Evolutionary conservation across 2,888 invertebrate genomes (phyloP), one percentile per base, ranked within the genome.

Genomic region (Chromoteleia sp.): DNA sequence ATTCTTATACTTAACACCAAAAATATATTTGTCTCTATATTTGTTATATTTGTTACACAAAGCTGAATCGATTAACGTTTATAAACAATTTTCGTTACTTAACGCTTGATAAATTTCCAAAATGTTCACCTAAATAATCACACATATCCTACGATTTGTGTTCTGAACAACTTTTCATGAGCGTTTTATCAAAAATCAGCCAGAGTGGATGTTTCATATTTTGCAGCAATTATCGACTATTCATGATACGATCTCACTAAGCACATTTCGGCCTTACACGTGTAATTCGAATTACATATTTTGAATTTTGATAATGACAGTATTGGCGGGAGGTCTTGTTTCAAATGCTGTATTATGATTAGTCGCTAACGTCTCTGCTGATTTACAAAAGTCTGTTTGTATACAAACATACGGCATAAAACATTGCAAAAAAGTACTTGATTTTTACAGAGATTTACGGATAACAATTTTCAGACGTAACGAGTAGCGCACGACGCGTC

Each of bases 331-430:
- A 43, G 12, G 15, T 17, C 15, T 43, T 15, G 15, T 48, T 48
- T 8, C 0, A n/a, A 15, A n/a, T 14, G 19, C 17, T 17, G 14
- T 12, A 59, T 59, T 25, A 4, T 59, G 58, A 65, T 39, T 33
- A 52, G 25, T 25, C 65, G 52, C 33, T 65, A 65, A 65, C 17
- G 21, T 25, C 19, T 52, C 15, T 33, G n/a, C n/a, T 48, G 33
- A 63, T 48, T 36, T 25, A 52, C 25, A 48, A 59, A 8, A 2
- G 45, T 70, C 58, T 59, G 59, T 71, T 59, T 71, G 17, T 71
- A 71, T 59, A 59, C 14, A 58, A 19, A 39, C 15, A 50, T 43
- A 45, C 17, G 50, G 39, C 45, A 59, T 15, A 61, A 41, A 17
- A 19, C 4, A 52, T 52, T 25, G 29, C n/a, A 21, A 48, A 48